A percentile compares a stretch with the other conserved stretches of the same genome.
These are phyloP conservation scores for Rhagoletis zephyria DNA, from an alignment of 1,140 invertebrate species.

Conservation along the genomic window DNA sequence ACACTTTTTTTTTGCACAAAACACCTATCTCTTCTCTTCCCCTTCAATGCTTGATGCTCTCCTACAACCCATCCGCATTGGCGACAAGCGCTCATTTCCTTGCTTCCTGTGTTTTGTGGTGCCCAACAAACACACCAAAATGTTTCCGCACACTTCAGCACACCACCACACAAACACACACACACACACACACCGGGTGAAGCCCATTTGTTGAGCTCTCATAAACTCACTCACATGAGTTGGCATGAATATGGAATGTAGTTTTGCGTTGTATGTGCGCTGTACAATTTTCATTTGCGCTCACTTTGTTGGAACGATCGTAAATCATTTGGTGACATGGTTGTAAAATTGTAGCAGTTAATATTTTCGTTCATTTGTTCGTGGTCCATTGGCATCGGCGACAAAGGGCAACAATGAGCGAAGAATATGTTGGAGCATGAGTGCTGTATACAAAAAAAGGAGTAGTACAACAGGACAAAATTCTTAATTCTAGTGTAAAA, in stretches of 20 bases:
- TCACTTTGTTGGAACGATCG: slow-evolving; percentile 58
- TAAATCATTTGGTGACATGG: slow-evolving; percentile 71
- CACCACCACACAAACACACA: neutral
- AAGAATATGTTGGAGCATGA: neutral
- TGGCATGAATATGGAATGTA: neutral
- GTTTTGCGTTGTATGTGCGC: neutral
- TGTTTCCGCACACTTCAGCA: slow-evolving; percentile 59
- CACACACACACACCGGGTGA: neutral
- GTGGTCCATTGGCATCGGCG: neutral
- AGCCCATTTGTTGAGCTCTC: neutral
- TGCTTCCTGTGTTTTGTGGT: slow-evolving; percentile 67
- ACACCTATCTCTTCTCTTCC: too few relatives aligned
- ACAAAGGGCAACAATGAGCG: neutral
- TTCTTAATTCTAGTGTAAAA: too few relatives aligned
- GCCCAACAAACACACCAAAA: slow-evolving; percentile 67
- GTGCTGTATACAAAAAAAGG: too few relatives aligned
- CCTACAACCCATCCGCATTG: neutral
- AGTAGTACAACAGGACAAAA: too few relatives aligned
- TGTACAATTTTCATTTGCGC: slow-evolving; percentile 69
- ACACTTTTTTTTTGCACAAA: slow-evolving; percentile 23
- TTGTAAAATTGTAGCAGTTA: slow-evolving; percentile 58
- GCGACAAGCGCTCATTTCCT: slow-evolving; percentile 67
- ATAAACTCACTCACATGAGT: neutral
- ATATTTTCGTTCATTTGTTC: slow-evolving; percentile 33
- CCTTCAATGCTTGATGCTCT: neutral